Percentiles rank a stretch among this genome's conserved stretches.
Evolutionary conservation across 2,888 invertebrate genomes (phyloP).

Genomic region (Hermaeophaga mercurialis): DNA sequence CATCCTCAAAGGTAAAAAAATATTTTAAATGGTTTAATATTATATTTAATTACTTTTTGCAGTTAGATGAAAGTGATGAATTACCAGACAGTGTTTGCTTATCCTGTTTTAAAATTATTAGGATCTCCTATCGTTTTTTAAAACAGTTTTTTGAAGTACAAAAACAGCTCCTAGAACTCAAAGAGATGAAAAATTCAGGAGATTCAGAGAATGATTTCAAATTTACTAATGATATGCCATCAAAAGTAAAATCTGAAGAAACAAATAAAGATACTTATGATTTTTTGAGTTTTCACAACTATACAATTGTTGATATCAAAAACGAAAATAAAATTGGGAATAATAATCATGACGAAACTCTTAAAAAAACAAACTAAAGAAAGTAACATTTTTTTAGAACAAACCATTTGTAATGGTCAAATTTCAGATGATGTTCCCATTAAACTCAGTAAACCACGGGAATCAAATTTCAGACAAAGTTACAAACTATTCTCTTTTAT

Average conservation of each 20-base stretch:
- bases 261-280: not conserved
- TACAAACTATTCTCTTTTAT: not conserved
- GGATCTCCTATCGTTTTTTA: slow-evolving; percentile 23
- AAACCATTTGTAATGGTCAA: not conserved
- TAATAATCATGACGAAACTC: not conserved
- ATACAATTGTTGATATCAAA: too few relatives aligned
- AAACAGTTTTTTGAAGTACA: slow-evolving; percentile 23
- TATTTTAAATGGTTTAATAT: not conserved
- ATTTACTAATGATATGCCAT: too few relatives aligned
- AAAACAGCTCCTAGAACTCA: not conserved
- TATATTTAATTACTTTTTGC: not conserved
- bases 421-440: slow-evolving; percentile 2
- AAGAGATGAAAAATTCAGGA: too few relatives aligned
- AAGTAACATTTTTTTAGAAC: not conserved
- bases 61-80: slow-evolving; percentile 8
- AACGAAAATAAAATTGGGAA: not conserved
- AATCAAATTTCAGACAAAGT: not conserved
- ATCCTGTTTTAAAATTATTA: slow-evolving; percentile 22
- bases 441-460: too few relatives aligned
- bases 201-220: not conserved
- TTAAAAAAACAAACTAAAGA: too few relatives aligned
- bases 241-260: not conserved
- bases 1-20: slow-evolving; percentile 11
- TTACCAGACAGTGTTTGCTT: slow-evolving; percentile 19
- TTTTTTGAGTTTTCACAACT: not conserved